phyloP scores from a whole-genome alignment of 2,888 invertebrate species.

The Amiota communis region DNA sequence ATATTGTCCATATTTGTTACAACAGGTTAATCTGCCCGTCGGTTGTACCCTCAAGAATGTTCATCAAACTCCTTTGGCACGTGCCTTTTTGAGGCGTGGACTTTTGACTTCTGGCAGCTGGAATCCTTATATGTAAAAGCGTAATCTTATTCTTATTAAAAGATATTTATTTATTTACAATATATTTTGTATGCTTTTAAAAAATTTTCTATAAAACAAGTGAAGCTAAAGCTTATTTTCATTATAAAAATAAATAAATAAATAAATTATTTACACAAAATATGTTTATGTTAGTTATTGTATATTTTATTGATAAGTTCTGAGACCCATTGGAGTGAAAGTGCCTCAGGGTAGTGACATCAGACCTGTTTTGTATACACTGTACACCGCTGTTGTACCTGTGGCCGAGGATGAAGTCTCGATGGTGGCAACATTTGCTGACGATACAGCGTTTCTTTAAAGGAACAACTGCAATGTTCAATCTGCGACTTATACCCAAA shows the following conservation, averaged over 20 bases:
- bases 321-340: too few species aligned
- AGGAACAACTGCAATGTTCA: too few species aligned
- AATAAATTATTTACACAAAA: neutral
- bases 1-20: constrained; percentile 17
- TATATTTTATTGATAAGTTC: too few species aligned
- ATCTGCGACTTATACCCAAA: too few species aligned
- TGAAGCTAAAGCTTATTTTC: neutral
- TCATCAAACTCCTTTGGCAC: constrained; percentile 48
- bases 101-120: constrained; percentile 56
- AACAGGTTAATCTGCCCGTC: constrained; percentile 68
- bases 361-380: too few species aligned
- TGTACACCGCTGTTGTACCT: too few species aligned
- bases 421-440: too few species aligned
- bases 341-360: too few species aligned
- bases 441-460: too few species aligned
- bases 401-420: too few species aligned
- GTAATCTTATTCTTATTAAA: constrained; percentile 12
- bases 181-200: neutral
- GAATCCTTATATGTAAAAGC: constrained; percentile 43
- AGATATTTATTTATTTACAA: constrained; percentile 24
- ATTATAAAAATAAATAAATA: neutral
- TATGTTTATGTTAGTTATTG: too few species aligned
- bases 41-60: constrained; percentile 71
- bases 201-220: constrained; percentile 22
- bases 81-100: constrained; percentile 52